Base-by-base conservation (phyloP, 2,888 invertebrate genomes). In the Dryocosmus kuriphilus region DNA sequence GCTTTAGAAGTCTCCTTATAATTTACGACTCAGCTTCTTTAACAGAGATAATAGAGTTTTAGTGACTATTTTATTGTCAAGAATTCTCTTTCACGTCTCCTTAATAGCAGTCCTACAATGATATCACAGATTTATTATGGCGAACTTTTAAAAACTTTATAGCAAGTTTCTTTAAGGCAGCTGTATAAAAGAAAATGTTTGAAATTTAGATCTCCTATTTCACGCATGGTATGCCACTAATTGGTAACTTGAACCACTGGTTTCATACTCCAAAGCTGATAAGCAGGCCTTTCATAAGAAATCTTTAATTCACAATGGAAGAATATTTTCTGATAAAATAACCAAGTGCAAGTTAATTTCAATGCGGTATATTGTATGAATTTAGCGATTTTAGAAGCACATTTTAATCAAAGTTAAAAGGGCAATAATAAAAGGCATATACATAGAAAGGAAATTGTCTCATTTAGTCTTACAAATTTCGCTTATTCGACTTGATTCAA, bases 1-100 rank as follows among this genome's bases (percentile, higher is more conserved):
- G 22, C n/a, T 22, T 1, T 22, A 55, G 51, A 55, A 22, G 51
- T 55, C 51, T 55, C 51, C n/a, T 22, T 55, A 55, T 55, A 55
- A 55, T 55, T 55, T 55, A 55, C 51, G 51, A 55, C 51, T 55
- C n/a, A 55, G 22, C 22, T 55, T 55, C 51, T 22, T 55, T 55
- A 55, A 55, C 51, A 55, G 22, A 55, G 51, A 55, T 55, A 55
- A 55, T 55, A 55, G 51, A 55, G 51, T 55, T 55, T 51, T 55
- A 55, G 22, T 19, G 51, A 55, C 51, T 55, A 55, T 55, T 55
- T 55, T 55, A 55, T 55, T 55, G 22, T 55, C 22, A 55, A 22
- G 9, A 22, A 55, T 55, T 55, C 51, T n/a, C 51, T 55, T 55
- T 55, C 22, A 55, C 3, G 11, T 55, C 51, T 22, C 7, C 9